Evolutionary conservation across 2,113 vertebrate species (phyloP).

Genomic region (Callipepla squamata): DNA sequence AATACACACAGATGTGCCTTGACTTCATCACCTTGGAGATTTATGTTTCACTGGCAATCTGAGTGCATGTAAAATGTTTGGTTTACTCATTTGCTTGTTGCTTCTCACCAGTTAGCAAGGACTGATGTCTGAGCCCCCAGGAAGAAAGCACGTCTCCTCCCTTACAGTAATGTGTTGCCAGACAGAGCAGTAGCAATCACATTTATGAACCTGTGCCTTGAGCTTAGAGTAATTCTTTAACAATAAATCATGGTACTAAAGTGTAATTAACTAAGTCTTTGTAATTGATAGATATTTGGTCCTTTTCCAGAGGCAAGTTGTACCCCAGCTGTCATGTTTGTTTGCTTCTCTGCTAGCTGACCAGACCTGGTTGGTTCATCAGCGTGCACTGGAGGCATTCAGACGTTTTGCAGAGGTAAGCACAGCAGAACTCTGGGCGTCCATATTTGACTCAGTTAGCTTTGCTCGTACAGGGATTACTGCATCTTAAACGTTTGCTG

Average conservation of each 20-base stretch:
- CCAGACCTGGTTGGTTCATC: slow-evolving; percentile 85
- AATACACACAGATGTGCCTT: background rate
- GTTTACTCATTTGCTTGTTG: background rate
- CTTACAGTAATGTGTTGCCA: background rate
- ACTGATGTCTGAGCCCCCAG: background rate
- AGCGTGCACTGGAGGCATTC: slow-evolving; percentile 90
- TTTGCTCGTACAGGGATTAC: background rate
- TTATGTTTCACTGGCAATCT: background rate
- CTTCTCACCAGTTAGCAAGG: background rate
- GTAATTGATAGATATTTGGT: background rate
- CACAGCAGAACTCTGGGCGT: background rate
- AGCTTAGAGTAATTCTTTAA: background rate
- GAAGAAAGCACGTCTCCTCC: background rate
- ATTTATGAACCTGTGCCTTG: background rate
- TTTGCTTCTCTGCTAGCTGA: slow-evolving; percentile 84
- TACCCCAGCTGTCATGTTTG: slow-evolving; percentile 81
- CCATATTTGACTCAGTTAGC: background rate
- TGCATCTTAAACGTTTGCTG: background rate
- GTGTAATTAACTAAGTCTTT: background rate
- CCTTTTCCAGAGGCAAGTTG: slow-evolving; percentile 81
- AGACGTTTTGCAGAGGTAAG: slow-evolving; percentile 91
- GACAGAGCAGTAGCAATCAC: background rate
- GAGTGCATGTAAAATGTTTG: background rate
- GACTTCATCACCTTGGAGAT: background rate
- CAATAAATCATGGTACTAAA: background rate